Conservation (phyloP, 2,797 vertebrate genomes). For the Orientallactaga sibirica region DNA sequence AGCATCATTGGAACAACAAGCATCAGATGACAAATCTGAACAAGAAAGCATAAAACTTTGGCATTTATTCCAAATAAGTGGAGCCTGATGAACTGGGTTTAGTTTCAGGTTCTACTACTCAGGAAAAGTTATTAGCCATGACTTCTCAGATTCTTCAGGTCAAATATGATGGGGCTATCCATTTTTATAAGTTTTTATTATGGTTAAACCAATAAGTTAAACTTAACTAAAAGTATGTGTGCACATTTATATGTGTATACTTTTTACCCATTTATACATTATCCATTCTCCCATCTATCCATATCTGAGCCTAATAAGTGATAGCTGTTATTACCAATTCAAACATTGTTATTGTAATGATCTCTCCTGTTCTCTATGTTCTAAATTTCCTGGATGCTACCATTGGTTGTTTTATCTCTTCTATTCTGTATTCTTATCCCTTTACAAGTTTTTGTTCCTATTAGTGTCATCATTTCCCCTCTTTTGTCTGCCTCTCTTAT, state of each 20-base stretch:
- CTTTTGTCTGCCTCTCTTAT: background rate
- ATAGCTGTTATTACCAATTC: background rate
- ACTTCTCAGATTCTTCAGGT: conserved; percentile 22
- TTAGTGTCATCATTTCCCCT: background rate
- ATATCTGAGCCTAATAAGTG: background rate
- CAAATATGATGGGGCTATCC: background rate
- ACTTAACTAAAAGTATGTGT: background rate
- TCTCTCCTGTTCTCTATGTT: background rate
- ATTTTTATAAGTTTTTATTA: background rate
- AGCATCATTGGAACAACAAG: background rate
- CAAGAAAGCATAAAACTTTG: background rate
- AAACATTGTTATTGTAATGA: background rate
- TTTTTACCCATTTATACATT: background rate
- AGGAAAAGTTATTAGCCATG: background rate
- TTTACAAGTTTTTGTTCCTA: background rate
- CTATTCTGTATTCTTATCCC: background rate
- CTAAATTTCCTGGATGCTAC: background rate
- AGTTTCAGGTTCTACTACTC: conserved; percentile 29
- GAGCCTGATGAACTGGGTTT: background rate
- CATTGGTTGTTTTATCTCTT: background rate
- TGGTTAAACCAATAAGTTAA: background rate
- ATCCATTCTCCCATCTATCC: no score
- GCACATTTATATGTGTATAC: background rate
- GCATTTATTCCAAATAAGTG: background rate
- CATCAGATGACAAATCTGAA: conserved; percentile 13